These are phyloP conservation scores for Philaenus spumarius DNA, from an alignment of 1,140 invertebrate species.

Conservation along the genomic window DNA sequence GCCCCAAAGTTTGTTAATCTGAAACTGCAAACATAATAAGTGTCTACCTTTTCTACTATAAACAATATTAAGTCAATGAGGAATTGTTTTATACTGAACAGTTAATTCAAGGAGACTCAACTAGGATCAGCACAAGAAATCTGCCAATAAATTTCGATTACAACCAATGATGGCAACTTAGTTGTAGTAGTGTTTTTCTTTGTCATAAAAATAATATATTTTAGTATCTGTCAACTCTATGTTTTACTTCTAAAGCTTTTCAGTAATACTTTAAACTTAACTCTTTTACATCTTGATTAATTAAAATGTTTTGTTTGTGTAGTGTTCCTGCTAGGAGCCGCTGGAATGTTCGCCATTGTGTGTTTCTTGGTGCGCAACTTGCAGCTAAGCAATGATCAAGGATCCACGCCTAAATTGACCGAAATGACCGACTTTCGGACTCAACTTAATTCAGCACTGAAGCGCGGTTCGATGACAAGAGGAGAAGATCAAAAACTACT, in stretches of 20 bases:
- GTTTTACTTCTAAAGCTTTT: neutral
- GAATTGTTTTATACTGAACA: no score
- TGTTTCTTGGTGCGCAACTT: constrained; percentile 7
- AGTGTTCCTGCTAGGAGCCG: constrained; percentile 4
- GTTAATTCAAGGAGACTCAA: no score
- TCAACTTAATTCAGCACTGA: neutral
- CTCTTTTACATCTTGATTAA: neutral
- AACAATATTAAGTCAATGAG: no score
- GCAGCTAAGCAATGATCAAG: neutral
- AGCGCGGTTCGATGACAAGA: neutral
- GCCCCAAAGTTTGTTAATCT: no score
- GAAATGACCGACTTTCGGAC: neutral
- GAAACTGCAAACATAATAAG: no score
- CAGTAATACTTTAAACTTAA: neutral
- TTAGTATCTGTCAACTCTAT: no score
- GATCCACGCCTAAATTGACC: neutral
- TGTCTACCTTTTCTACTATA: no score
- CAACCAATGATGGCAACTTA: no score
- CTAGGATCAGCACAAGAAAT: no score
- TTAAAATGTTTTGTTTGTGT: neutral
- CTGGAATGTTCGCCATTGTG: neutral
- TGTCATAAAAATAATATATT: no score
- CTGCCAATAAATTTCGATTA: no score
- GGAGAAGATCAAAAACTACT: constrained; percentile 9
- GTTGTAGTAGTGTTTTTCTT: no score